Base-by-base conservation (phyloP, 2,888 invertebrate species). In the Periphyllus acericola region DNA sequence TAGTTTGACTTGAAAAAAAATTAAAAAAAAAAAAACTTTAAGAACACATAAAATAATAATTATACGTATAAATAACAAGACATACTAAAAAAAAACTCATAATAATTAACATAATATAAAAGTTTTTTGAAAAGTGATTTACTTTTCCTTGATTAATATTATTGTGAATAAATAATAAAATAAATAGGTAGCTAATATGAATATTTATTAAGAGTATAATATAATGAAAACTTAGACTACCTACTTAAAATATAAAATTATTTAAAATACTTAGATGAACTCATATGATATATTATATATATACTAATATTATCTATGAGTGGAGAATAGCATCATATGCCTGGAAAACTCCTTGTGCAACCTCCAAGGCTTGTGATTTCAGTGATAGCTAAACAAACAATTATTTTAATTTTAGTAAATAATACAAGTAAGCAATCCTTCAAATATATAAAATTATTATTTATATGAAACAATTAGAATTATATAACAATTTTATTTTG, bases 281-380 rank as follows among this genome's bases (percentile, higher is more conserved):
- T 85, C 76, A 40, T 25, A 68, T 55, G 29, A 29, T 72, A 29
- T 25, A 68, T 55, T 29, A 29, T 72, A 29, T 74, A 74, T 75
- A 36, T 72, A n/a, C 29, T 55, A 68, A 29, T n/a, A 21, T 25
- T 75, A 32, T 76, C 29, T 86, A 87, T 87, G 87, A 87, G 90
- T 93, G 94, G 89, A 96, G 93, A 90, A 97, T 95, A 89, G 94
- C 93, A 92, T 99, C 98, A 92, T 98, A 99, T 32, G 97, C 95
- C 92, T 97, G 96, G 93, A 97, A 98, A 91, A 99, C 95, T 90
- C 96, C 96, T 21, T 95, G 93, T 84, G 97, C 97, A 46, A 99
- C 97, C 92, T 99, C 98, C 52, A 96, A 95, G 0, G 98, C 96
- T 90, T 98, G 94, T 0, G 98, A 98, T 92, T 99, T 99, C 90